Base-by-base conservation (phyloP, 2,888 invertebrate species). In the Syritta pipiens region DNA sequence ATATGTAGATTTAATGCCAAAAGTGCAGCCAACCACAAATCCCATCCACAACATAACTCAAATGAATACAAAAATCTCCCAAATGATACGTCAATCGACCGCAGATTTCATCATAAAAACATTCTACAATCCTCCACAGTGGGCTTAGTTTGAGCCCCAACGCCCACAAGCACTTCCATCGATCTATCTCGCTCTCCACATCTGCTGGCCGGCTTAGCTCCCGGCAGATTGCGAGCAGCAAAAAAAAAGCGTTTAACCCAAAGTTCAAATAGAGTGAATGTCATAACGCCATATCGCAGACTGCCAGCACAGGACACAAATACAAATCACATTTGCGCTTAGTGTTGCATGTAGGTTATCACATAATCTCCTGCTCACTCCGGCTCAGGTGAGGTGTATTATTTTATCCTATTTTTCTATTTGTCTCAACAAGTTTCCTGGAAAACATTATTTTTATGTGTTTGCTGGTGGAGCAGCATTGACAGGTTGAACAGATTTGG, bases 401-500 rank as follows among this genome's bases (percentile, higher is more conserved):
- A 17, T 37, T 26, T 3, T 30, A 17, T 12, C 20, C 4, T 19
- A 19, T 17, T 26, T 55, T 3, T 10, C 6, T 3, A 4, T 10
- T 19, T 49, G 40, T 40, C 37, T 28, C 17, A 46, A 46, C 59
- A 46, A 32, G 32, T 59, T 46, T 24, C 46, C 22, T 6, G 4
- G 22, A 2, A 28, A 40, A 49, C 12, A 24, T 3, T 35, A 26
- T 35, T 19, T 28, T 37, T 26, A 9, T 17, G 4, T 26, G 26
- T 6, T 14, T 3, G 7, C n/a, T 32, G 10, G n/a, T 7, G 1
- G 37, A 7, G 17, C 1, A 37, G 17, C 9, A n/a, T 14, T 5
- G 7, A 37, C 12, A 17, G n/a, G n/a, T n/a, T 17, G 9, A 37
- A 37, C 37, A 9, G 37, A 3, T 37, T 37, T 1, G 19, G 17